Conservation (phyloP, 1,140 invertebrate species). For the Drosophila watanabei region DNA sequence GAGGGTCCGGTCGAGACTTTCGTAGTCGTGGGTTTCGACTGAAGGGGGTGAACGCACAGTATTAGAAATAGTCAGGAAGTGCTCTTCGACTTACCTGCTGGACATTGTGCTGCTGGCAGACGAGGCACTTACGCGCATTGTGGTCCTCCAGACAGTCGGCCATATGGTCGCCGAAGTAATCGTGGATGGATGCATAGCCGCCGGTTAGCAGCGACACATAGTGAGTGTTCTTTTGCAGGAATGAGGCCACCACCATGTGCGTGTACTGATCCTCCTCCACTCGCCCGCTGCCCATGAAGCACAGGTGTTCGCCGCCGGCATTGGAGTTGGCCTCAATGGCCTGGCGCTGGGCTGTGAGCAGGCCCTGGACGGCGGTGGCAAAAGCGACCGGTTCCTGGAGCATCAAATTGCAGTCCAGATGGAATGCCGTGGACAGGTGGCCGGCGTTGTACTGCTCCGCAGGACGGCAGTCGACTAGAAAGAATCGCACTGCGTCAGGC, state of each 20-base stretch:
- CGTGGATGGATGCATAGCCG: slow-evolving; percentile 96
- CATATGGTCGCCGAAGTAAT: slow-evolving; percentile 93
- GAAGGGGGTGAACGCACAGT: background rate
- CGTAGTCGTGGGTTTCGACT: slow-evolving; percentile 47
- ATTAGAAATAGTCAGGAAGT: no score
- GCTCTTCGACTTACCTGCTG: slow-evolving; percentile 45
- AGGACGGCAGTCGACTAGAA: slow-evolving; percentile 98
- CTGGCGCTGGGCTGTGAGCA: slow-evolving; percentile 95
- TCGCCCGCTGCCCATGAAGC: slow-evolving; percentile 98
- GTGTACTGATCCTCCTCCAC: slow-evolving; percentile 98
- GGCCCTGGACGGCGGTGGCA: slow-evolving; percentile 96
- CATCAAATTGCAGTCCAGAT: slow-evolving; percentile 98
- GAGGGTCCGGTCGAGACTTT: slow-evolving; percentile 72
- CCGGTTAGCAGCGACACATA: slow-evolving; percentile 97
- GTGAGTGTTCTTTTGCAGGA: slow-evolving; percentile 96
- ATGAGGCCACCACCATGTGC: slow-evolving; percentile 99
- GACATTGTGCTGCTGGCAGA: slow-evolving; percentile 88
- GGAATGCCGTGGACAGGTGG: slow-evolving; percentile 98
- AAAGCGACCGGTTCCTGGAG: slow-evolving; percentile 98
- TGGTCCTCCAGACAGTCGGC: slow-evolving; percentile 93
- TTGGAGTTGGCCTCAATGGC: slow-evolving; percentile 94
- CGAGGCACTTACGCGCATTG: slow-evolving; percentile 91
- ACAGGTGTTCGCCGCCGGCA: slow-evolving; percentile 98
- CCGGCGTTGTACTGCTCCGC: slow-evolving; percentile 98
- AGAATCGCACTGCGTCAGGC: slow-evolving; percentile 92